Conservation (phyloP, 2,888 invertebrate genomes). For the Amaurobius ferox region DNA sequence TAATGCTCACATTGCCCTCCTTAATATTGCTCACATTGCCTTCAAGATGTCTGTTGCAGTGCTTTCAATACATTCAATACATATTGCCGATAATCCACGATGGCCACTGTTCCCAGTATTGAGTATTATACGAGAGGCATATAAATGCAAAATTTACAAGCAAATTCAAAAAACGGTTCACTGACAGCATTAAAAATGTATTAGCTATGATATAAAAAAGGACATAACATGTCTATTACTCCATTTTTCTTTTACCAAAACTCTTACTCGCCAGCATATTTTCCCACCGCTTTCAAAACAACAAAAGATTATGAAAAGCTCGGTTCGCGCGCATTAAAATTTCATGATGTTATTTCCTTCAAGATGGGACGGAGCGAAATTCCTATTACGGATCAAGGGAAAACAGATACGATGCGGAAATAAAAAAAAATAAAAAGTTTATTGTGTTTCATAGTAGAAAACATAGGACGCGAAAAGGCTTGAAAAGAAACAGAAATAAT, state of each 20-base stretch:
- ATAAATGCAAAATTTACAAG: no score
- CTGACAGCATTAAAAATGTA: no score
- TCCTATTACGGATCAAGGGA: not conserved
- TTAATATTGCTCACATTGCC: no score
- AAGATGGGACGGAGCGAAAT: not conserved
- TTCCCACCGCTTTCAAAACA: not conserved
- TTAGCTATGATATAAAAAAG: no score
- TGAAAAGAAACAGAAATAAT: not conserved
- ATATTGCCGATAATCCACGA: no score
- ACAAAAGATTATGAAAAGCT: conserved; percentile 4
- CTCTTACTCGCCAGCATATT: not conserved
- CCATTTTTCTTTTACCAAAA: not conserved
- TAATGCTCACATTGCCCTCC: no score
- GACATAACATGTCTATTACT: no score
- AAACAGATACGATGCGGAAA: not conserved
- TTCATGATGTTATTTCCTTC: not conserved
- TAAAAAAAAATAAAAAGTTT: not conserved
- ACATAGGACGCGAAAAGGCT: not conserved
- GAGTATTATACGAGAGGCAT: no score
- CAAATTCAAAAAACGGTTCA: no score
- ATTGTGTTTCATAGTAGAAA: not conserved
- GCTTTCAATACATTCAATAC: no score
- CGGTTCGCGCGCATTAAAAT: not conserved
- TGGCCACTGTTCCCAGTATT: no score
- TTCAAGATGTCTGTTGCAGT: no score